Percentiles rank a stretch among this genome's conserved stretches.
Conservation (phyloP, 2,888 invertebrate species). For the Alsophila aescularia region DNA sequence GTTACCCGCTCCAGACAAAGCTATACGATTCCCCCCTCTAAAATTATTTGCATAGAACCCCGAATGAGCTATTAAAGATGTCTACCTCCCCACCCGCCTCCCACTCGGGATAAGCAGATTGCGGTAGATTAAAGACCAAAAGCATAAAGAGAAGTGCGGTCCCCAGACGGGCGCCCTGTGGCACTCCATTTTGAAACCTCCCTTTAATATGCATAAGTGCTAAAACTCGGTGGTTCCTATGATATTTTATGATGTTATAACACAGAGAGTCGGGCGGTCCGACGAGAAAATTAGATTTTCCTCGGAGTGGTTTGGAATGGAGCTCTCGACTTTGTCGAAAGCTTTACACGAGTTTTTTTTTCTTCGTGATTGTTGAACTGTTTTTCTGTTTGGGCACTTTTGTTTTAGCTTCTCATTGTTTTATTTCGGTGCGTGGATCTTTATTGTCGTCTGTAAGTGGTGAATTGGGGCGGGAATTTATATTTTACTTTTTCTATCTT, state of each 20-base stretch:
- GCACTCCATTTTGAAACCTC: slow-evolving; percentile 67
- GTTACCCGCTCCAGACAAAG: slow-evolving; percentile 81
- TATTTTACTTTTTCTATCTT: slow-evolving; percentile 43
- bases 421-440: slow-evolving; percentile 64
- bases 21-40: slow-evolving; percentile 77
- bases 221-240: slow-evolving; percentile 65
- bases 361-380: slow-evolving; percentile 71
- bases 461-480: slow-evolving; percentile 50
- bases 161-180: slow-evolving; percentile 56
- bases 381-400: slow-evolving; percentile 74
- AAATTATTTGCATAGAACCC: slow-evolving; percentile 84
- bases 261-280: slow-evolving; percentile 62
- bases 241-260: slow-evolving; percentile 75
- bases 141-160: slow-evolving; percentile 70
- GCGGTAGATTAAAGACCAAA: slow-evolving; percentile 84
- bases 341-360: slow-evolving; percentile 68
- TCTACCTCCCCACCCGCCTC: slow-evolving; percentile 62
- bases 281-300: slow-evolving; percentile 82
- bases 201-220: slow-evolving; percentile 70
- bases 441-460: slow-evolving; percentile 57
- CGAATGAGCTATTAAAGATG: slow-evolving; percentile 85
- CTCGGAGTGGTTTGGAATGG: slow-evolving; percentile 70
- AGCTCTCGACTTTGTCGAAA: slow-evolving; percentile 76
- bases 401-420: slow-evolving; percentile 69
- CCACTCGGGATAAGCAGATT: slow-evolving; percentile 80